Evolutionary conservation across 2,888 invertebrate species (phyloP).

Genomic region (Lepidonotus clava): DNA sequence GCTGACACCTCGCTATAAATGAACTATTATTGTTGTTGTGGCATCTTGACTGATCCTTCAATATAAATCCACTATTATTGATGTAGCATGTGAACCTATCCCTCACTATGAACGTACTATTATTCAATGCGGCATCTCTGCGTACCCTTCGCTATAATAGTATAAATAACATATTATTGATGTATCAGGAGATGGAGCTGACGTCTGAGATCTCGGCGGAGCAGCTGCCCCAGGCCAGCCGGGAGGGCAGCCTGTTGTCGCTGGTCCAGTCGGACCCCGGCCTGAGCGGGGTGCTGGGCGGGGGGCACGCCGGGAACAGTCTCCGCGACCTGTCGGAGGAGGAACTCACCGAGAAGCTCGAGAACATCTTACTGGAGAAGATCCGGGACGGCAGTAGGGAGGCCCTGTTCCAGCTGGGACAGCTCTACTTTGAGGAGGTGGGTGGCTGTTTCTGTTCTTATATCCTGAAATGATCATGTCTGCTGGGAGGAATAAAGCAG

Average conservation of each 20-base stretch:
- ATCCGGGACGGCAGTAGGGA: conserved; percentile 74
- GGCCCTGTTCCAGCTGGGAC: conserved; percentile 78
- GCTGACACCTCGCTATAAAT: too few species aligned
- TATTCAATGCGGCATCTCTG: too few species aligned
- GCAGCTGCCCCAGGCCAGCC: conserved; percentile 64
- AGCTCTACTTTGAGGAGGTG: conserved; percentile 79
- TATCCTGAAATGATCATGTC: too few species aligned
- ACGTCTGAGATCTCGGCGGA: conserved; percentile 67
- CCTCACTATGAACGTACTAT: too few species aligned
- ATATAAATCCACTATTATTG: too few species aligned
- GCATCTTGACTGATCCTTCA: too few species aligned
- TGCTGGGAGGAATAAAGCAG: too few species aligned
- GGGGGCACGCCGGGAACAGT: neutral
- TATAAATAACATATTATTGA: too few species aligned
- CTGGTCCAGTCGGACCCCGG: conserved; percentile 4
- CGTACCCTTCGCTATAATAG: too few species aligned
- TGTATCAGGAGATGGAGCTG: conserved; percentile 50
- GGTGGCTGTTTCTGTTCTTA: too few species aligned
- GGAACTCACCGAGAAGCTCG: conserved; percentile 77
- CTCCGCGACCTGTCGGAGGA: conserved; percentile 68
- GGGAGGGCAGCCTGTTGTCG: conserved; percentile 60
- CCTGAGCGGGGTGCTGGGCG: neutral
- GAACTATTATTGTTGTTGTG: too few species aligned
- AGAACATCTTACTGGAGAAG: conserved; percentile 74
- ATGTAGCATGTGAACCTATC: too few species aligned